These are phyloP conservation scores for Ameiurus melas DNA, from an alignment of 2,113 vertebrate genomes.

Conservation along the genomic window DNA sequence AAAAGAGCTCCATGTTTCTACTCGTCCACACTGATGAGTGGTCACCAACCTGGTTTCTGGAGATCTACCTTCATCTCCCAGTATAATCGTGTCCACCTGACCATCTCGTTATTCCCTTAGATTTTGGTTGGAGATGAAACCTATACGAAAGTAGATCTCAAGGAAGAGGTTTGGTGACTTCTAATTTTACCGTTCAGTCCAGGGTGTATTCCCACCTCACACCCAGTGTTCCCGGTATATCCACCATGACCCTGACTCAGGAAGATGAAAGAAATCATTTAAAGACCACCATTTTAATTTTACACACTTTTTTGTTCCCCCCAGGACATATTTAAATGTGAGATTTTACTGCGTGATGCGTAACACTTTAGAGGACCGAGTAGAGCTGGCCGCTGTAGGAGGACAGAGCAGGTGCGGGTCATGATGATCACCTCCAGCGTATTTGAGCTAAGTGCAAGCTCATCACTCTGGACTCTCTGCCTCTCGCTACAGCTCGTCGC, in stretches of 20 bases:
- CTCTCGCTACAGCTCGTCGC: neutral
- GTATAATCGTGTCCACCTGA: too few relatives aligned
- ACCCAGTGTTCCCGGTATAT: neutral
- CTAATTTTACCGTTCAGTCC: neutral
- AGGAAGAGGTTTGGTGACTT: too few relatives aligned
- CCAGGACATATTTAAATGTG: neutral
- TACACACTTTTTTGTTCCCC: neutral
- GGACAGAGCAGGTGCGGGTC: neutral
- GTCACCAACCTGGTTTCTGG: too few relatives aligned
- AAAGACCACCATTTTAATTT: neutral
- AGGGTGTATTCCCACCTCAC: neutral
- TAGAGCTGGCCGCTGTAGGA: neutral
- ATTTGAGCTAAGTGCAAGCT: constrained; percentile 27
- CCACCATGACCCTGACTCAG: neutral
- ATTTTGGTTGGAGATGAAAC: too few relatives aligned
- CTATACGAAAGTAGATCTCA: too few relatives aligned
- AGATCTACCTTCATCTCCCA: too few relatives aligned
- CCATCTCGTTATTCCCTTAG: too few relatives aligned
- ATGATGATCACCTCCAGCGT: constrained; percentile 20
- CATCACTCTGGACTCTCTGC: neutral
- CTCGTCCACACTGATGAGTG: neutral
- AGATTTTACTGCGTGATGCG: neutral
- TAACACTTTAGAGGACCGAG: neutral
- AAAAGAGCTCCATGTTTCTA: neutral
- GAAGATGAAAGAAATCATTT: neutral